Percentiles rank a stretch among this genome's conserved stretches.
These are phyloP conservation scores for Maccullochella peelii DNA, from an alignment of 2,113 vertebrate species.

Conservation along the genomic window DNA sequence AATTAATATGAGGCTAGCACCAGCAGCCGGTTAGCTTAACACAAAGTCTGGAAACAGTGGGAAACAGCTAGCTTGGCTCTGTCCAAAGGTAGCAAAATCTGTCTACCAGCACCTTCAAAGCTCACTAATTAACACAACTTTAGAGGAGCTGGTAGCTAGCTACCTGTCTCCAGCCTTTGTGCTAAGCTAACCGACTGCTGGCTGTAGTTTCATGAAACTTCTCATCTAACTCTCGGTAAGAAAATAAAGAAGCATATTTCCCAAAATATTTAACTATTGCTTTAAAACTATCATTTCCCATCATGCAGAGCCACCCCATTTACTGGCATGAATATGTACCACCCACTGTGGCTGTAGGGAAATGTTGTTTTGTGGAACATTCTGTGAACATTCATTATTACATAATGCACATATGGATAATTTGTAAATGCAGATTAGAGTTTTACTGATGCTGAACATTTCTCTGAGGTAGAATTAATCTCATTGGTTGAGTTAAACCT, in stretches of 20 bases:
- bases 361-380: conserved; percentile 38
- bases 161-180: neutral
- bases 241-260: neutral
- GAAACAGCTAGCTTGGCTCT: neutral
- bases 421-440: neutral
- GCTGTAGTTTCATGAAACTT: neutral
- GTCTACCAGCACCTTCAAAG: neutral
- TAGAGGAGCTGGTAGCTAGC: neutral
- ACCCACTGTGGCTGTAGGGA: conserved; percentile 15
- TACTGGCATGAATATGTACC: neutral
- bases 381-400: conserved; percentile 7
- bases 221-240: neutral
- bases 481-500: conserved; percentile 1
- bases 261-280: conserved; percentile 26
- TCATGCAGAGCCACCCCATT: conserved; percentile 27
- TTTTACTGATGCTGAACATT: neutral
- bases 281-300: conserved; percentile 39
- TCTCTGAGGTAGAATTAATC: neutral
- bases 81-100: neutral
- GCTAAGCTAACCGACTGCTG: conserved; percentile 3
- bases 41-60: neutral
- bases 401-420: neutral
- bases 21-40: neutral
- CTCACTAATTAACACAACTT: neutral
- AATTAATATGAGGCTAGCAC: neutral